Evolutionary conservation across 2,888 invertebrate genomes (phyloP), one percentile per base, ranked within the genome.

Genomic region (Sarcophaga caerulescens): DNA sequence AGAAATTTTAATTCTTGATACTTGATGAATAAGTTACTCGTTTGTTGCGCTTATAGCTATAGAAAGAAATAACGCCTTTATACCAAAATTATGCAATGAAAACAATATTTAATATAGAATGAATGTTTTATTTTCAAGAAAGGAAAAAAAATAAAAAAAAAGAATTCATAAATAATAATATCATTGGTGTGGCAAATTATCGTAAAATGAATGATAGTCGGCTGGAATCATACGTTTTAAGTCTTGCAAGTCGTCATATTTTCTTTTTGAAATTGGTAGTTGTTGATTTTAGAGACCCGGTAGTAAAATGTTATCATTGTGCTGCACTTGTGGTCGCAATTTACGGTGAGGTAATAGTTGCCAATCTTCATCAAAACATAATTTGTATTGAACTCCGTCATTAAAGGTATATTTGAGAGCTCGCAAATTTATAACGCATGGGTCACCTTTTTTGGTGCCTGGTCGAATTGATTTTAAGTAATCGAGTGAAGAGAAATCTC

Each of bases 261-360:
- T 83, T 77, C 82, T 83, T 83, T 83, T 83, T 71, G 83, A 77
- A 83, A 78, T 83, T 52, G 77, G 77, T 78, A 84, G 78, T 74
- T 78, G 78, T 63, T 84, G 83, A 81, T 75, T 81, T 69, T 81
- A 76, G 76, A 82, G 82, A 69, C 81, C 81, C 75, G 81, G 75
- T 82, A 65, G 76, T 82, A 70, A 35, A 70, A 70, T 70, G 70
- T 82, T 71, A 76, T 81, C 81, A 81, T 73, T 66, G 80, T 81
- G 75, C 70, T 81, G 74, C 75, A 81, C 75, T 73, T 73, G 78
- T 74, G 78, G 74, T 78, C 78, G 35, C 74, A 84, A 74, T 71
- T 80, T 71, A 66, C 75, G 69, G 68, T 73, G 73, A 66, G 59
- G 81, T 73, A 81, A 74, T 74, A 60, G 71, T 66, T 81, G 65